phyloP scores from a whole-genome alignment of 2,113 vertebrate genomes.

The Mobula hypostoma region DNA sequence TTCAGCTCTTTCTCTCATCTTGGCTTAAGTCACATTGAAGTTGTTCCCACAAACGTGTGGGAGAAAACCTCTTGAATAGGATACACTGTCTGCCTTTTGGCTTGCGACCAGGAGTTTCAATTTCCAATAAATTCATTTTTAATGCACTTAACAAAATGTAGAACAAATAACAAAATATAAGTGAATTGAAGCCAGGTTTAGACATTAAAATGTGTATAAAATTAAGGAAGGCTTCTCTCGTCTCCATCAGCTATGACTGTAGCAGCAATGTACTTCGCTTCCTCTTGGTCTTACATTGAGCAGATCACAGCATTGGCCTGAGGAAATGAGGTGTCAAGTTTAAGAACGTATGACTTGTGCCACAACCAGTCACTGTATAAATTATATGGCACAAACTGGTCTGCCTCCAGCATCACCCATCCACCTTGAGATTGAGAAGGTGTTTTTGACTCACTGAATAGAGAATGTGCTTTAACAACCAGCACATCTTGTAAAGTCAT shows the following conservation, averaged over 20 bases:
- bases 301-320: background rate
- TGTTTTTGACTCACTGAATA: background rate
- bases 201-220: background rate
- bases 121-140: slow-evolving; percentile 4
- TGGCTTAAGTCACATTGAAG: slow-evolving; percentile 28
- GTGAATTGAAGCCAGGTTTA: background rate
- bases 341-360: background rate
- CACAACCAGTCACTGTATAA: background rate
- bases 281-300: slow-evolving; percentile 13
- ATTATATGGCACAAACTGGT: background rate
- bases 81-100: slow-evolving; percentile 10
- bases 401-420: background rate
- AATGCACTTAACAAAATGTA: slow-evolving; percentile 29
- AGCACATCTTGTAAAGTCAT: background rate
- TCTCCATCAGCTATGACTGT: background rate
- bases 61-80: slow-evolving; percentile 7
- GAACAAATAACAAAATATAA: background rate
- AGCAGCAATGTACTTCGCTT: background rate
- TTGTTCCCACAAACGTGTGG: background rate
- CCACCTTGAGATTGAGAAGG: background rate
- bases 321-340: slow-evolving; percentile 11
- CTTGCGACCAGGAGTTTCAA: slow-evolving; percentile 4
- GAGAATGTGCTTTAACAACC: background rate
- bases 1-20: slow-evolving; percentile 22
- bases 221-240: slow-evolving; percentile 12